A percentile compares a stretch with the other conserved stretches of the same genome.
These are phyloP conservation scores for Phrynocephalus versicolor DNA, from an alignment of 2,113 vertebrate genomes.

Conservation along the genomic window DNA sequence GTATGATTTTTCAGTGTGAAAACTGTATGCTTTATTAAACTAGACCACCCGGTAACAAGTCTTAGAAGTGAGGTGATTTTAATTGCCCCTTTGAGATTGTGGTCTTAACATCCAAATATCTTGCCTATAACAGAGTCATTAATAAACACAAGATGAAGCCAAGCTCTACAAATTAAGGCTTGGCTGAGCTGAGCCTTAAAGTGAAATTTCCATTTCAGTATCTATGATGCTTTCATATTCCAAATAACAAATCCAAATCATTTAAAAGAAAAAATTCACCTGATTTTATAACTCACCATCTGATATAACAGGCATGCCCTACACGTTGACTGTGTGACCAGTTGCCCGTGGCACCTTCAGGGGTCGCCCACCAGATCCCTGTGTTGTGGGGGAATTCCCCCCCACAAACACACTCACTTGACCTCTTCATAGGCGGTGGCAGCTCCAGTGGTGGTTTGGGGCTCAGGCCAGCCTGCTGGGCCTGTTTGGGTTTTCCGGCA, in stretches of 20 bases:
- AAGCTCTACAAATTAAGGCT: constrained; percentile 34
- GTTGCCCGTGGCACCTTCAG: no score
- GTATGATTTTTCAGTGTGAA: constrained; percentile 28
- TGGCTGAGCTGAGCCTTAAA: neutral
- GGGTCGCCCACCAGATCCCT: no score
- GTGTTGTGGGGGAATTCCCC: no score
- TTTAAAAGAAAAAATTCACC: neutral
- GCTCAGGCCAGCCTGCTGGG: no score
- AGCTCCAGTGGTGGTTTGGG: no score
- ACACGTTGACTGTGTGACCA: no score
- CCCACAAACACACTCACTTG: no score
- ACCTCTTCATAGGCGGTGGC: no score
- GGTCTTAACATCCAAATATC: constrained; percentile 58
- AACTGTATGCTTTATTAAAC: constrained; percentile 56
- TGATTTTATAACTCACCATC: neutral
- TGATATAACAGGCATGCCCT: no score
- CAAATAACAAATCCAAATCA: neutral
- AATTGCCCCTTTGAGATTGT: constrained; percentile 48
- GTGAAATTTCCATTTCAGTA: constrained; percentile 1
- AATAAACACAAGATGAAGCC: constrained; percentile 49
- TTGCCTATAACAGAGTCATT: constrained; percentile 48
- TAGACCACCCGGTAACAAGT: constrained; percentile 51
- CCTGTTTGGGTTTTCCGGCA: no score
- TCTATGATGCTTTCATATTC: neutral
- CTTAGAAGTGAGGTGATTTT: constrained; percentile 49